Percentiles rank a stretch among this genome's conserved stretches.
phyloP scores from a whole-genome alignment of 2,113 vertebrate species.

The Odocoileus hemionus region DNA sequence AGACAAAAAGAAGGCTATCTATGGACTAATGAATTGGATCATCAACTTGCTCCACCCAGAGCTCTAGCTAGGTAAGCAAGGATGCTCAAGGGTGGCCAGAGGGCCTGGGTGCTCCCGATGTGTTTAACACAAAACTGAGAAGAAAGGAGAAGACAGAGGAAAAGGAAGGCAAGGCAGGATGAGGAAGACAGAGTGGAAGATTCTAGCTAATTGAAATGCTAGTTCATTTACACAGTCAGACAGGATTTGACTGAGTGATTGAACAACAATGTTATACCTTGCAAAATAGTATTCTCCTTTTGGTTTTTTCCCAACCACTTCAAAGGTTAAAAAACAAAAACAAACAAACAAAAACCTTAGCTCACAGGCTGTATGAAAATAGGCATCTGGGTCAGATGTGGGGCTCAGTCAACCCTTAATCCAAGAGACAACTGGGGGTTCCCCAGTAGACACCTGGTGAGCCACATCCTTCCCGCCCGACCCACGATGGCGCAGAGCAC shows the following conservation, averaged over 20 bases:
- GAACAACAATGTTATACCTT: background rate
- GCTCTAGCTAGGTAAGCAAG: background rate
- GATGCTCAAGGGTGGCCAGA: background rate
- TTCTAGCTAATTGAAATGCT: background rate
- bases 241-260: background rate
- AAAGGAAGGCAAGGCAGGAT: background rate
- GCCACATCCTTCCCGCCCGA: accelerated
- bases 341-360: background rate
- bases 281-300: background rate
- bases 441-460: background rate
- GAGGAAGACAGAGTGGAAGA: background rate
- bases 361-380: background rate
- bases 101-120: background rate
- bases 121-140: background rate
- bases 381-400: background rate
- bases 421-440: background rate
- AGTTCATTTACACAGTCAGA: background rate
- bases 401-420: background rate
- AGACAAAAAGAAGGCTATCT: background rate
- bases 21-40: background rate
- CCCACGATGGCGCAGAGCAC: background rate
- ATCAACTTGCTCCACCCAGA: background rate
- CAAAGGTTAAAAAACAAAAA: background rate
- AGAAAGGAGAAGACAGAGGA: background rate
- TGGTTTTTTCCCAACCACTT: background rate